Conservation (phyloP, 2,113 vertebrate genomes). For the Gambusia holbrooki region DNA sequence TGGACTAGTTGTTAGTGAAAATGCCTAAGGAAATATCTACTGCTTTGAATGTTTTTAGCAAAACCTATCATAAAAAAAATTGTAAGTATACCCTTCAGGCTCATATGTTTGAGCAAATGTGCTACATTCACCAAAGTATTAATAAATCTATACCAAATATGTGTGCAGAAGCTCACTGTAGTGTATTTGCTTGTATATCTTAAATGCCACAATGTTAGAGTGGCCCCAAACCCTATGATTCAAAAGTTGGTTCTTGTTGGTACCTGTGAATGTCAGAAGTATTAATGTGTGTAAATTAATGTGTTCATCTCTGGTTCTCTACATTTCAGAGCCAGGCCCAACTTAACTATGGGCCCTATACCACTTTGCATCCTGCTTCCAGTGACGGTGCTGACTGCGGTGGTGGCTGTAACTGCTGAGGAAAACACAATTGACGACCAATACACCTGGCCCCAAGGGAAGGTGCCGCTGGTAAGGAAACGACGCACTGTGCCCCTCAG, state of each 20-base stretch:
- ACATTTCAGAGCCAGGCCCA: slow-evolving; percentile 76
- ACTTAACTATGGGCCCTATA: slow-evolving; percentile 83
- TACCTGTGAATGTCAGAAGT: not conserved
- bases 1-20: not conserved
- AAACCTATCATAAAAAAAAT: not conserved
- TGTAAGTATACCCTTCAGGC: not conserved
- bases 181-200: not conserved
- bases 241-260: not conserved
- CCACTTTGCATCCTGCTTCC: slow-evolving; percentile 82
- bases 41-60: not conserved
- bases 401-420: slow-evolving; percentile 70
- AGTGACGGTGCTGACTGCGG: slow-evolving; percentile 73
- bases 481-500: slow-evolving; percentile 85
- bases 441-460: slow-evolving; percentile 89
- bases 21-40: too few relatives aligned
- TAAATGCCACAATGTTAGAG: not conserved
- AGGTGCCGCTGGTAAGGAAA: slow-evolving; percentile 86
- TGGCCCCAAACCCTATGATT: not conserved
- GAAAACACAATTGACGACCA: slow-evolving; percentile 77
- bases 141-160: not conserved
- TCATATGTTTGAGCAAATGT: not conserved
- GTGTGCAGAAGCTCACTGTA: not conserved
- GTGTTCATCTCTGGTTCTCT: slow-evolving; percentile 11
- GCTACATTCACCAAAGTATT: not conserved
- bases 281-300: not conserved